Evolutionary conservation across 2,888 invertebrate genomes (phyloP), one percentile per base, ranked within the genome.

Genomic region (Cryptocephalus moraei): DNA sequence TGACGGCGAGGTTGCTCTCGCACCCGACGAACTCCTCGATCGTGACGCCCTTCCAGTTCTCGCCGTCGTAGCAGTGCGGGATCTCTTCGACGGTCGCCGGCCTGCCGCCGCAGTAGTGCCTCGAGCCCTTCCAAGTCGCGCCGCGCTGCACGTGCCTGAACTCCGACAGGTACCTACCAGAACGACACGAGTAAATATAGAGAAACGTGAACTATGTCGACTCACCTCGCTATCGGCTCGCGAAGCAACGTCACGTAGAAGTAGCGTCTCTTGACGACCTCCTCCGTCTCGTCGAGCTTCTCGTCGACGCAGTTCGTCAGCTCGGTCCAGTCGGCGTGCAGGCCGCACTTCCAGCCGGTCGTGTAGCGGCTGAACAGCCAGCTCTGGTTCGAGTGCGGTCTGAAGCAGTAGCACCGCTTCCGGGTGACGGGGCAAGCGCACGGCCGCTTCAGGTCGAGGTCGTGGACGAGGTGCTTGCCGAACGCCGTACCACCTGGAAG

Each of bases 301-400:
- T 84, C 81, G 65, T 95, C 91, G 36, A 94, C 94, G 71, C 95
- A 95, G 58, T 79, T 80, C 9, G 91, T 92, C 56, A 99, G 72
- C 74, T 99, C 97, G 2, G 97, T 97, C 88, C 93, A 97, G 74
- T 97, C 97, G 31, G 96, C 94, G 68, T 96, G 96, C 41, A 99
- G 77, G 45, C 99, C 99, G 72, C 99, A 99, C 66, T 90, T 90
- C 95, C 95, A 95, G 57, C 95, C 95, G 31, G 93, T 95, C 44
- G 94, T 93, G 74, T 93, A 95, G 64, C 95, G 81, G 67, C 93
- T 94, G 74, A 99, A 96, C 57, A 99, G 78, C 97, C 97, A 99
- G 71, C 89, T 89, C 75, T 92, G 91, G 70, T 89, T 90, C 66
- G 87, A 84, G 75, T 88, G 88, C 57, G 91, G 91, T 64, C 91